Evolutionary conservation across 2,888 invertebrate species (phyloP), one percentile per base, ranked within the genome.

Genomic region (Cheiracanthium punctorium): DNA sequence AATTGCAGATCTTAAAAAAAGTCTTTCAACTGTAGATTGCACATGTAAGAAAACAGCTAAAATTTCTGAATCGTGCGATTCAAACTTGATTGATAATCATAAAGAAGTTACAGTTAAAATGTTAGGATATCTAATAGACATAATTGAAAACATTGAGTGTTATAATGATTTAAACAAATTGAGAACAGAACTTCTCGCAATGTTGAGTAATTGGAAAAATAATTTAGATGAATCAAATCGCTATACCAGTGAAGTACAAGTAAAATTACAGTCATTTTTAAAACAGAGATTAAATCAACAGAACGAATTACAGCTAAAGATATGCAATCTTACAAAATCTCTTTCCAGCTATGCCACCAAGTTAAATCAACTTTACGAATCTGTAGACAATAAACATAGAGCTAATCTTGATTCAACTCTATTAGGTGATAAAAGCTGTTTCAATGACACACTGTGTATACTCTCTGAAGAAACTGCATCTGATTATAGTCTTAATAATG

Each of bases 161-260:
- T 29, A 65, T 17, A 28, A 37, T 67, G 43, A 73, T 20, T 20
- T 30, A 65, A 20, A 73, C 17, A 28, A 30, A n/a, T 10, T 65
- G 12, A 30, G 41, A 24, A 48, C 48, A 30, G 32, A 10, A 65
- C 30, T 80, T 20, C 12, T 32, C 20, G 41, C 41, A 17, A 4
- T 24, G 1, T 12, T 73, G 20, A 17, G 14, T 29, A 29, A 43
- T 48, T 80, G 80, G 65, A 67, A 65, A 30, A 30, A 65, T 48
- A 32, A 64, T 32, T 14, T 37, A 33, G 32, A 80, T 67, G 17
- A 48, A 17, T 17, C 48, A 48, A 48, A 10, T 30, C 29, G 14
- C 30, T 30, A 7, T 28, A 12, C 14, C n/a, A 8, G 14, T 30
- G 32, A 67, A 67, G n/a, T 48, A 17, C 48, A 32, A 2, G 17